Conservation (phyloP, 1,140 invertebrate species). For the Brachionus plicatilis region DNA sequence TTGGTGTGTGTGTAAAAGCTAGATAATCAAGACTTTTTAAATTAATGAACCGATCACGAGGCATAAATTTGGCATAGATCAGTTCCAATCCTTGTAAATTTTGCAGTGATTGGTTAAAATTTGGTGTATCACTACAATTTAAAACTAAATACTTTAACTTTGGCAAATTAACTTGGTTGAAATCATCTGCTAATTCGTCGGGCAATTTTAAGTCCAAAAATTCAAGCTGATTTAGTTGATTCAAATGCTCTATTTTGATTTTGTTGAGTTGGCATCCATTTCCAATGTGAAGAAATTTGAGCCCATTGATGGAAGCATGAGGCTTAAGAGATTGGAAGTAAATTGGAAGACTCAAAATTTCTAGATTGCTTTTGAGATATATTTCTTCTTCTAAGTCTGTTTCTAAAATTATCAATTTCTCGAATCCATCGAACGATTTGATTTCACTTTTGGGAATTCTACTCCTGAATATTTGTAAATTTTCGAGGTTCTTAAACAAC, state of each 20-base stretch:
- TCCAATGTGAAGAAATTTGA: background rate
- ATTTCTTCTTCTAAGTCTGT: too few relatives aligned
- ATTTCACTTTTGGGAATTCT: too few relatives aligned
- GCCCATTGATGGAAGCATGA: background rate
- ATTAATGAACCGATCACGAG: background rate
- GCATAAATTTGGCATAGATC: background rate
- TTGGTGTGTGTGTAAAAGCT: background rate
- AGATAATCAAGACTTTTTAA: background rate
- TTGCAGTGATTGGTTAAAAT: background rate
- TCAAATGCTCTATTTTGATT: background rate
- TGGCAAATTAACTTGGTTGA: background rate
- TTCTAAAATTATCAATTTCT: too few relatives aligned
- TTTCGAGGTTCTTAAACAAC: too few relatives aligned
- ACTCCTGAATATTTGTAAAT: too few relatives aligned
- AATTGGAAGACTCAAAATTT: background rate
- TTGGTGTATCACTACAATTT: background rate
- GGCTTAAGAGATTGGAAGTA: background rate
- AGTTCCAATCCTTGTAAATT: background rate
- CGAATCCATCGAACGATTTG: too few relatives aligned
- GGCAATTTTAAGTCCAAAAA: background rate
- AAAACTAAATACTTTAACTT: background rate
- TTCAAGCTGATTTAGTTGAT: background rate
- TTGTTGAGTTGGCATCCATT: background rate
- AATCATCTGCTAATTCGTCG: background rate
- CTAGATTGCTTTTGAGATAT: background rate